Evolutionary conservation across 2,797 vertebrate species (phyloP).

Genomic region (Podarcis siculus): DNA sequence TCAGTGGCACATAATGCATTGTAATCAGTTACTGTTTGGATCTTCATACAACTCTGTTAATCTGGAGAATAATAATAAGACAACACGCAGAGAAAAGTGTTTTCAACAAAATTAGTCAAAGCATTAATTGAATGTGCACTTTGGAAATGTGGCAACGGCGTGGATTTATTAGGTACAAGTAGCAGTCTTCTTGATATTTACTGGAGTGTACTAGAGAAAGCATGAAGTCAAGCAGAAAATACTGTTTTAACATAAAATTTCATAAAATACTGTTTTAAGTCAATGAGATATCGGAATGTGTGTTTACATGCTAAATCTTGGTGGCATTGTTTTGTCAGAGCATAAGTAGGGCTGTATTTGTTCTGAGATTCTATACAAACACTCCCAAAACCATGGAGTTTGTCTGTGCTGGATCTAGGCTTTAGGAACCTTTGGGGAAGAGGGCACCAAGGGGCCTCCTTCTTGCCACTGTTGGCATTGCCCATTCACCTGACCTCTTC

Average conservation of each 20-base stretch:
- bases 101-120: slow-evolving; percentile 24
- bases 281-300: too few relatives aligned
- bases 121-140: neutral
- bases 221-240: neutral
- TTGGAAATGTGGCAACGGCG: neutral
- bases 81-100: neutral
- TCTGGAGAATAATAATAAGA: neutral
- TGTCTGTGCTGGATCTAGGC: neutral
- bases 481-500: neutral
- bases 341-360: neutral
- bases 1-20: neutral
- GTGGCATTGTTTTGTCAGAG: neutral
- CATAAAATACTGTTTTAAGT: too few relatives aligned
- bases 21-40: slow-evolving; percentile 8
- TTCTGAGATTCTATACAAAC: neutral
- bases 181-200: neutral
- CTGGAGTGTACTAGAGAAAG: neutral
- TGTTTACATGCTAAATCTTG: too few relatives aligned
- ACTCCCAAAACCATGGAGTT: neutral
- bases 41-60: neutral
- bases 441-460: too few relatives aligned
- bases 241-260: neutral
- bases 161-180: neutral
- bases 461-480: neutral
- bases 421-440: too few relatives aligned